Percentiles rank a stretch among this genome's conserved stretches.
phyloP scores from a whole-genome alignment of 2,797 vertebrate genomes.

The Siniperca undulata region DNA sequence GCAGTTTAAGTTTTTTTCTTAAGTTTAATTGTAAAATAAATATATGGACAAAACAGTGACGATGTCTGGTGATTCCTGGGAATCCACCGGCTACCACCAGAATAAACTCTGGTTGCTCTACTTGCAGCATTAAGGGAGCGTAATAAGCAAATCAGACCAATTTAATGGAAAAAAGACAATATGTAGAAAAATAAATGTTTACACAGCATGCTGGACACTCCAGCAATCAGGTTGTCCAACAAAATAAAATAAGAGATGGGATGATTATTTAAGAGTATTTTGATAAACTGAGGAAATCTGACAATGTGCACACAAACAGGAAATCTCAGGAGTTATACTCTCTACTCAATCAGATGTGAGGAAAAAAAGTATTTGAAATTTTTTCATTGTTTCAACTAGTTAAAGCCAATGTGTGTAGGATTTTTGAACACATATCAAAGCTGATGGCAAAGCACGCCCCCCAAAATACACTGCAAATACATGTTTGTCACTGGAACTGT shows the following conservation, averaged over 20 bases:
- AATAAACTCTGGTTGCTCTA: neutral
- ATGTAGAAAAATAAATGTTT: conserved; percentile 2
- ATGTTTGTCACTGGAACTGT: neutral
- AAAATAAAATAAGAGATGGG: neutral
- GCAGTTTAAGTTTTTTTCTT: neutral
- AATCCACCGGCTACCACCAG: neutral
- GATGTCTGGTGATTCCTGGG: neutral
- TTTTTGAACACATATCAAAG: neutral
- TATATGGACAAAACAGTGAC: neutral
- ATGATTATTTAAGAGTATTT: neutral
- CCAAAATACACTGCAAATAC: neutral
- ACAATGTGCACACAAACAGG: neutral
- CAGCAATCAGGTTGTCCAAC: conserved; percentile 2
- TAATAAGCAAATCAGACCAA: conserved; percentile 4
- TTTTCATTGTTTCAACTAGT: neutral
- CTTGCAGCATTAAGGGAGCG: neutral
- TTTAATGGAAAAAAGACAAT: conserved; percentile 15
- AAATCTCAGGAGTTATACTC: neutral
- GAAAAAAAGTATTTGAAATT: neutral
- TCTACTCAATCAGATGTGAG: neutral
- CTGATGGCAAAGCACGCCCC: neutral
- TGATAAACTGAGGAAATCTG: neutral
- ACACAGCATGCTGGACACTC: conserved; percentile 3
- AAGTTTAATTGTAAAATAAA: conserved; percentile 38
- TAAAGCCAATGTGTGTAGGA: neutral